These are phyloP conservation scores for Zonitis immaculata DNA, from an alignment of 2,888 invertebrate genomes.

Conservation along the genomic window DNA sequence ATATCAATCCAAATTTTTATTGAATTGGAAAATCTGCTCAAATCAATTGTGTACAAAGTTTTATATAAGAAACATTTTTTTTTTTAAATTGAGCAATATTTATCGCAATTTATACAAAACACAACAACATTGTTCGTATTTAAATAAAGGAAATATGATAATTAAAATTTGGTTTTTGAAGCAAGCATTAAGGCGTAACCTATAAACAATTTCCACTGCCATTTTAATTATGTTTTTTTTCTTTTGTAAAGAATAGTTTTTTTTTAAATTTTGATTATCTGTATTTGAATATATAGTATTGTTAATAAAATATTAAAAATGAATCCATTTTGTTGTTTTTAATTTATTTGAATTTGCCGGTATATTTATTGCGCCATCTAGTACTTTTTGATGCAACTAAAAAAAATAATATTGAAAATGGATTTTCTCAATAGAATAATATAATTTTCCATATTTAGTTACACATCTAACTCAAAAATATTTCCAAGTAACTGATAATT, in stretches of 20 bases:
- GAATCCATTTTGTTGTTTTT: too few relatives aligned
- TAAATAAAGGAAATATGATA: too few relatives aligned
- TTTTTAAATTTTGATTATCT: neutral
- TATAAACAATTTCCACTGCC: constrained; percentile 17
- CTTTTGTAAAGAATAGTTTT: neutral
- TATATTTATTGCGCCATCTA: too few relatives aligned
- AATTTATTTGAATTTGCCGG: too few relatives aligned
- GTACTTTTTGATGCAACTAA: too few relatives aligned
- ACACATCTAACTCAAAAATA: too few relatives aligned
- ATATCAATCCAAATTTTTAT: too few relatives aligned
- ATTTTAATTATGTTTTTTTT: neutral
- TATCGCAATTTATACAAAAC: neutral
- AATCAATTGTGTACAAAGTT: constrained; percentile 14
- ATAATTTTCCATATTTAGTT: too few relatives aligned
- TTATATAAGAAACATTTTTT: constrained; percentile 8
- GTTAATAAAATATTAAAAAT: neutral
- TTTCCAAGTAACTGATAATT: too few relatives aligned
- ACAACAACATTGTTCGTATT: constrained; percentile 4
- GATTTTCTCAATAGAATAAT: too few relatives aligned
- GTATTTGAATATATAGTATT: neutral
- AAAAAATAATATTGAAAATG: too few relatives aligned
- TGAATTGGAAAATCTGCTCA: constrained; percentile 9
- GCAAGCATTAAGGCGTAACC: constrained; percentile 2
- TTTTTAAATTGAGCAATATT: constrained; percentile 9
- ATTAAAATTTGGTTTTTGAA: too few relatives aligned